Base-by-base conservation (phyloP, 2,797 vertebrate genomes). In the Oreochromis mossambicus region DNA sequence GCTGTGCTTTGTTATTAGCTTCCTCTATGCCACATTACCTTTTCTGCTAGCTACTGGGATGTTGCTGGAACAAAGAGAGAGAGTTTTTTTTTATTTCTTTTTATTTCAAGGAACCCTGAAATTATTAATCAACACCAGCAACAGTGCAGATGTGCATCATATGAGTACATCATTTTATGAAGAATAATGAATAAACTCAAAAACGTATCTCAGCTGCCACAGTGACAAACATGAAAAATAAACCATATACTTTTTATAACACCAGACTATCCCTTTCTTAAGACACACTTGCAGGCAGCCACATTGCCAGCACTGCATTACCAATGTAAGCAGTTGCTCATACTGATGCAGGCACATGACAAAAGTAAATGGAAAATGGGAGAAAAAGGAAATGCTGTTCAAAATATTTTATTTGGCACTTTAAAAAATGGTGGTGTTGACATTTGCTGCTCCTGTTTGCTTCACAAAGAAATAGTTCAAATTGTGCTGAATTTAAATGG, bases 221-320 rank as follows among this genome's bases (percentile, higher is more conserved):
- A 38, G 38, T 52, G 84, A 81, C 41, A 29, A 73, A 43, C 63
- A 21, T 1, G 11, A 58, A 76, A 56, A 88, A 89, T 61, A 83
- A 82, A 87, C 13, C 77, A 77, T 36, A 61, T 36, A 24, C 24
- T 10, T 26, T 63, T 29, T 79, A 66, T 6, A 46, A 70, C 63
- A 12, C 78, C 17, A 70, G 56, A 56, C 75, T 89, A 75, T 81
- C n/a, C 63, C 48, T 58, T 77, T 51, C 58, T 36, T 75, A 43
- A 80, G 26, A 46, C 48, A 77, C 43, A 70, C 14, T 36, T 63
- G 17, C 34, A 73, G 77, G 56, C 50, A 66, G 50, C 29, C 68
- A 52, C 78, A 76, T 56, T 83, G 61, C 88, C 26, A 70, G 24
- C 54, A 88, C 80, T 43, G 5, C 56, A 50, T 81, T 85, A 87